Conservation (phyloP, 2,113 vertebrate genomes). For the Sebastes fasciatus region DNA sequence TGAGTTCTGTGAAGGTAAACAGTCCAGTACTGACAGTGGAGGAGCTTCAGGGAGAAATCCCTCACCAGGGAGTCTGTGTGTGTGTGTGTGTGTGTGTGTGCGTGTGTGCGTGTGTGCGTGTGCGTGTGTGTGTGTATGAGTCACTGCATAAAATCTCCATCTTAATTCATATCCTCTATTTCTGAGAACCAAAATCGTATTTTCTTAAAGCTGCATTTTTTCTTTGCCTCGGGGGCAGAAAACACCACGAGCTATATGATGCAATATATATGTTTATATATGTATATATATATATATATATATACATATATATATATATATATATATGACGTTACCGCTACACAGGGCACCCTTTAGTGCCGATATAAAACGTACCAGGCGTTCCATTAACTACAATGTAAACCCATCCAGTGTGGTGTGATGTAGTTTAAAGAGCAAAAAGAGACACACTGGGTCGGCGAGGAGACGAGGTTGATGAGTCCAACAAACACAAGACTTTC, state of each 20-base stretch:
- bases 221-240: conserved; percentile 4
- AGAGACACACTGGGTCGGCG: too few relatives aligned
- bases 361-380: too few relatives aligned
- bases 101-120: background rate
- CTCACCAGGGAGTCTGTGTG: conserved; percentile 2
- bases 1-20: conserved; percentile 25
- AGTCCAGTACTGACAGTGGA: conserved; percentile 27
- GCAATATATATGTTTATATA: too few relatives aligned
- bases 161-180: conserved; percentile 24
- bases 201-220: background rate
- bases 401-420: too few relatives aligned
- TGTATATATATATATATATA: too few relatives aligned
- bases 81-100: background rate
- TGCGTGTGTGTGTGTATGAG: conserved; percentile 7
- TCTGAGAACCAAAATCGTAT: conserved; percentile 13
- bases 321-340: too few relatives aligned
- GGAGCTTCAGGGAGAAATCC: conserved; percentile 31
- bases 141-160: conserved; percentile 60
- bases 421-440: too few relatives aligned
- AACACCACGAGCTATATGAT: background rate
- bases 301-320: too few relatives aligned
- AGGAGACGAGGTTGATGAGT: too few relatives aligned
- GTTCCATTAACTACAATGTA: too few relatives aligned
- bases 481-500: too few relatives aligned
- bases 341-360: too few relatives aligned